A percentile compares a stretch with the other conserved stretches of the same genome.
phyloP scores from a whole-genome alignment of 2,888 invertebrate genomes.

The Philonicus albiceps region DNA sequence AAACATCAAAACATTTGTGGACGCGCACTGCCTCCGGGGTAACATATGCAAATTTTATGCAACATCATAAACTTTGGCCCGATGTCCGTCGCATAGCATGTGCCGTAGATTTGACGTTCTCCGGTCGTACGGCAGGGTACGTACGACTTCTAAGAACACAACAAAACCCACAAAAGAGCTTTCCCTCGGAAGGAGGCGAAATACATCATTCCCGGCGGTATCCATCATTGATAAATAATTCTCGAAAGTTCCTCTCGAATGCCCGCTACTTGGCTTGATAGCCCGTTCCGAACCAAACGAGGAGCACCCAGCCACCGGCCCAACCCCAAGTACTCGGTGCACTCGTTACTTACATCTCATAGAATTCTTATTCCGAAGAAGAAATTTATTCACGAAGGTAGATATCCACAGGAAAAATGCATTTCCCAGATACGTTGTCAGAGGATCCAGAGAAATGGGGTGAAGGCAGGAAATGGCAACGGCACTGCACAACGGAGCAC shows the following conservation, averaged over 20 bases:
- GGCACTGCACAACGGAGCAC: not conserved
- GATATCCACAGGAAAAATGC: slow-evolving; percentile 22
- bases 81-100: slow-evolving; percentile 32
- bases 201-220: slow-evolving; percentile 37
- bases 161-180: slow-evolving; percentile 31
- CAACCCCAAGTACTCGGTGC: not conserved
- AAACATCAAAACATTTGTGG: slow-evolving; percentile 43
- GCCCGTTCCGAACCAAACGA: not conserved
- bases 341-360: slow-evolving; percentile 22
- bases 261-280: not conserved
- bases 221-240: slow-evolving; percentile 40
- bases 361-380: not conserved
- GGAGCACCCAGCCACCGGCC: not conserved
- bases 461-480: slow-evolving; percentile 11
- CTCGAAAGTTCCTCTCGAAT: slow-evolving; percentile 35
- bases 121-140: not conserved
- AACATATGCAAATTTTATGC: slow-evolving; percentile 42
- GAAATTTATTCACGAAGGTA: slow-evolving; percentile 40
- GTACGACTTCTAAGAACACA: not conserved
- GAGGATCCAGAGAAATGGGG: not conserved
- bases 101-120: slow-evolving; percentile 27
- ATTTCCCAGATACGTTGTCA: slow-evolving; percentile 32
- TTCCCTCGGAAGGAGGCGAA: slow-evolving; percentile 13
- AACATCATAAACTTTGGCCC: slow-evolving; percentile 40
- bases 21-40: slow-evolving; percentile 13